phyloP scores from a whole-genome alignment of 2,888 invertebrate species.

The Priocnemis perturbator region DNA sequence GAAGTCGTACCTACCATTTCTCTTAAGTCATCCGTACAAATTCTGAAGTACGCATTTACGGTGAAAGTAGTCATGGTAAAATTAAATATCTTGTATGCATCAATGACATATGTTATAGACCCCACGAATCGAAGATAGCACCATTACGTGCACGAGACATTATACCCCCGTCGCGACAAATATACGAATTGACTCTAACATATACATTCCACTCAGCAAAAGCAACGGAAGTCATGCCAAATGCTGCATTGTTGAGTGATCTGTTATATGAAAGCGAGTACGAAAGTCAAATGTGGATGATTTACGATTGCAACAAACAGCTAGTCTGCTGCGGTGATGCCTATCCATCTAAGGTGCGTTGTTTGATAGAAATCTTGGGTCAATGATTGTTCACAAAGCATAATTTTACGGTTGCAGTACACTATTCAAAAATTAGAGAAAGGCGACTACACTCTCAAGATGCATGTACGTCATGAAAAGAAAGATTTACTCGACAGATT shows the following conservation, averaged over 20 bases:
- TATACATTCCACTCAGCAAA: constrained; percentile 91
- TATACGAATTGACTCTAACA: constrained; percentile 91
- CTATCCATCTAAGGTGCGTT: constrained; percentile 86
- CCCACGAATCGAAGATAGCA: constrained; percentile 86
- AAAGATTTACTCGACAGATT: constrained; percentile 90
- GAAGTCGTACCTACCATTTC: constrained; percentile 86
- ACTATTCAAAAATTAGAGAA: constrained; percentile 90
- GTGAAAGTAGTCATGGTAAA: neutral
- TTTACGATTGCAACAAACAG: constrained; percentile 94
- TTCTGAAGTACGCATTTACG: constrained; percentile 77
- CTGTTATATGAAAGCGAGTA: constrained; percentile 96
- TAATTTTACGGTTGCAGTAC: constrained; percentile 79
- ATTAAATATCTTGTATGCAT: constrained; percentile 2
- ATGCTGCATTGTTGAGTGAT: constrained; percentile 88
- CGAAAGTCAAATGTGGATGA: constrained; percentile 97
- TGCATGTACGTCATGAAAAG: constrained; percentile 94
- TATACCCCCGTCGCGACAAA: constrained; percentile 91
- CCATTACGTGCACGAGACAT: constrained; percentile 89
- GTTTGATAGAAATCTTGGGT: constrained; percentile 7
- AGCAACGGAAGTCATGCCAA: constrained; percentile 87
- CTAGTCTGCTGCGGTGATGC: constrained; percentile 91
- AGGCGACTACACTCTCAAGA: constrained; percentile 92
- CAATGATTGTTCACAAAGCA: neutral
- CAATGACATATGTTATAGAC: constrained; percentile 77
- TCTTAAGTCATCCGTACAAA: constrained; percentile 85